Evolutionary conservation across 2,797 vertebrate genomes (phyloP).

Genomic region (Urocyon cinereoargenteus): DNA sequence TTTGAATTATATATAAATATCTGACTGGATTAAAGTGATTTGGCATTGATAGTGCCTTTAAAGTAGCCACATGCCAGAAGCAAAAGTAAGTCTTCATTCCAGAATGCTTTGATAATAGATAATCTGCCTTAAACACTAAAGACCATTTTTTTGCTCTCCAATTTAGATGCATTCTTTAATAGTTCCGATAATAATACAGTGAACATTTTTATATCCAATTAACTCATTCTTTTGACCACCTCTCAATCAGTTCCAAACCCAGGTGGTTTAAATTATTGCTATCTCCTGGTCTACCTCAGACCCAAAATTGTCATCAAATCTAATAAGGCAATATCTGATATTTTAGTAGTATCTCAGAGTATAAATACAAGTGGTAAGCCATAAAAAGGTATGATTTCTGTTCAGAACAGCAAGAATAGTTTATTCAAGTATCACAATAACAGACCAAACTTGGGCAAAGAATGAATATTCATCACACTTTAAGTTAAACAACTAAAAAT

Average conservation of each 20-base stretch:
- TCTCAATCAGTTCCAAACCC: not conserved
- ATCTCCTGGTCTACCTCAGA: not conserved
- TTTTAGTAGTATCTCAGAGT: not conserved
- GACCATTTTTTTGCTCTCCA: not conserved
- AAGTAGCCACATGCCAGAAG: not conserved
- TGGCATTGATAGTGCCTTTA: not conserved
- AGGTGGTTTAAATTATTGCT: not conserved
- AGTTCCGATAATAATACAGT: not conserved
- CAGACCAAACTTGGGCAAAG: not conserved
- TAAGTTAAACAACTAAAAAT: conserved; percentile 45
- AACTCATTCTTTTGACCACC: not conserved
- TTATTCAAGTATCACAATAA: not conserved
- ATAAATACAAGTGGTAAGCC: not conserved
- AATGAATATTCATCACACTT: conserved; percentile 29
- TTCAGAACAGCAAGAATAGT: not conserved
- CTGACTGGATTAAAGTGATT: not conserved
- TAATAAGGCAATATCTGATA: not conserved
- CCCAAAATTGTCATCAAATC: not conserved
- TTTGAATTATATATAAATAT: not conserved
- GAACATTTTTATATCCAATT: not conserved
- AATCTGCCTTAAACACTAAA: not conserved
- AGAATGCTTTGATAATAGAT: conserved; percentile 11
- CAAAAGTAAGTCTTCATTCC: conserved; percentile 12
- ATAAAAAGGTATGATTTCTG: not conserved
- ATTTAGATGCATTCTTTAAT: not conserved